A percentile compares a stretch with the other conserved stretches of the same genome.
phyloP scores from a whole-genome alignment of 2,113 vertebrate genomes.

The cattle (Bos taurus) region DNA sequence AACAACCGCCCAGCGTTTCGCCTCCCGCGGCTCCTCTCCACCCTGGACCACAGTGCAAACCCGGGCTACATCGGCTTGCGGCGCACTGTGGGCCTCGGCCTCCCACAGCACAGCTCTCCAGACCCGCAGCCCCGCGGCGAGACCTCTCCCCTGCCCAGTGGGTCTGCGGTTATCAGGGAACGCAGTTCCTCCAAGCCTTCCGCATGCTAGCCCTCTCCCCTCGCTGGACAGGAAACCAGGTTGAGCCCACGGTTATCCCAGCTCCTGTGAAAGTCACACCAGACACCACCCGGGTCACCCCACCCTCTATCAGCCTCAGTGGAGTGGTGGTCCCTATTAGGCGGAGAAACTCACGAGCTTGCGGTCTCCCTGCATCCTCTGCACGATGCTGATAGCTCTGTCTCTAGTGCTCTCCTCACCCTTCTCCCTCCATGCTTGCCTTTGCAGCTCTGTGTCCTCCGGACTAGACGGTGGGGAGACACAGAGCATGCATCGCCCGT shows the following conservation, averaged over 20 bases:
- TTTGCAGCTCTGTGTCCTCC: background rate
- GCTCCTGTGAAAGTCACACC: accelerated
- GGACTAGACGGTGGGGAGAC: accelerated
- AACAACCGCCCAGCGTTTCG: accelerated
- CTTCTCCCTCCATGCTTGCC: accelerated
- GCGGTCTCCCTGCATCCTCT: accelerated
- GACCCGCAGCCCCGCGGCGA: accelerated
- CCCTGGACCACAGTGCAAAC: background rate
- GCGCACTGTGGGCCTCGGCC: accelerated
- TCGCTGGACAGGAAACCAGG: accelerated
- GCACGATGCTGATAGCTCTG: accelerated
- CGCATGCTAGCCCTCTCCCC: accelerated
- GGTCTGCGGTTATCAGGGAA: accelerated
- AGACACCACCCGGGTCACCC: accelerated
- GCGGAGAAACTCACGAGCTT: accelerated
- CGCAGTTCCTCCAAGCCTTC: background rate
- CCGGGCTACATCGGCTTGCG: accelerated
- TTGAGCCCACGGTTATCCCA: accelerated
- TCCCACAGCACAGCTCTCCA: background rate
- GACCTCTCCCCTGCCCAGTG: accelerated
- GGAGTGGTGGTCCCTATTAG: accelerated
- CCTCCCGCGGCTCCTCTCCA: accelerated
- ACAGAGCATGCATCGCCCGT: too few species aligned
- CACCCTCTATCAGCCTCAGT: accelerated
- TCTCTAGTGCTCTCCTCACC: accelerated